Conservation (phyloP, 37 sponge, comb jelly and placozoan genomes). For the Bolinopsis microptera region DNA sequence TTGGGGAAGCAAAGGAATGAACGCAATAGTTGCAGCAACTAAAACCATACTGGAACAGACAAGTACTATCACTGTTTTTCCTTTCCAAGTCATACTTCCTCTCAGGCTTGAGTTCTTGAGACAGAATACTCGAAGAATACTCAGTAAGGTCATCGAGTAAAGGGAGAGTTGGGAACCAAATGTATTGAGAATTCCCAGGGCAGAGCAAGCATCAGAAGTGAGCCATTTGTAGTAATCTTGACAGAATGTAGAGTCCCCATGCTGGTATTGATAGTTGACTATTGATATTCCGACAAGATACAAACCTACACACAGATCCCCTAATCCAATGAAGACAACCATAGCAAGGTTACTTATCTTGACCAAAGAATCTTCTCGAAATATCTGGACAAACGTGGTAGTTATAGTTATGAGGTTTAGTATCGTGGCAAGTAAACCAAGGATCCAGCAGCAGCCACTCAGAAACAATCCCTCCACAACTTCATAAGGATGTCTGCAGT, state of each 20-base stretch:
- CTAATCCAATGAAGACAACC: neutral
- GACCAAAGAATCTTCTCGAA: neutral
- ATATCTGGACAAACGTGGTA: neutral
- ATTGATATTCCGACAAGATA: neutral
- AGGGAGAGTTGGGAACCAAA: neutral
- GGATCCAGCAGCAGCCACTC: neutral
- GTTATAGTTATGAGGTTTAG: neutral
- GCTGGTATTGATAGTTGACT: neutral
- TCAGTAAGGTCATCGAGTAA: neutral
- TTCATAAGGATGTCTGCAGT: neutral
- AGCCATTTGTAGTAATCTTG: neutral
- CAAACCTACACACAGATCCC: conserved; percentile 9
- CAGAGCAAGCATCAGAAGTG: neutral
- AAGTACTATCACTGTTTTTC: neutral
- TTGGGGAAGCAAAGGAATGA: neutral
- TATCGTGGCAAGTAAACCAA: neutral
- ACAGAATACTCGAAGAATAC: neutral
- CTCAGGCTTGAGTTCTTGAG: neutral
- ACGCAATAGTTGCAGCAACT: neutral
- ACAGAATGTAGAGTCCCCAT: neutral
- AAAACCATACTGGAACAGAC: neutral
- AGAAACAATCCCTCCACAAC: neutral
- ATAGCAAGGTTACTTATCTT: neutral
- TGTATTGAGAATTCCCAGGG: neutral
- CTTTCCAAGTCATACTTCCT: neutral